Base-by-base conservation (phyloP, 2,888 invertebrate genomes). In the Coecobrya sp. region DNA sequence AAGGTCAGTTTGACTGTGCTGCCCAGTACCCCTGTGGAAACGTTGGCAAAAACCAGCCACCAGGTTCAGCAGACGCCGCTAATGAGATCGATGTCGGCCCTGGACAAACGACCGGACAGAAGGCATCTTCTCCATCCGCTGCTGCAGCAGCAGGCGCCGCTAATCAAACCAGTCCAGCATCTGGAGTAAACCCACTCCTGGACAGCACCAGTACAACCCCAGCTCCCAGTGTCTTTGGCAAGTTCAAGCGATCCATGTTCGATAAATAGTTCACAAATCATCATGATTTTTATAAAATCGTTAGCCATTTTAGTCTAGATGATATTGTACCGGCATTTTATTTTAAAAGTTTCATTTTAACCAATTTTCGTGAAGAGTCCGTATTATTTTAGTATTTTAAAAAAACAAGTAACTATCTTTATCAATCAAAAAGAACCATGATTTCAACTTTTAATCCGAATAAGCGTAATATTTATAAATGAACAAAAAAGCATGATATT, bases 11-110 rank as follows among this genome's bases (percentile, higher is more conserved):
- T 62, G 52, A 79, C 22, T 88, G 89, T 42, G 76, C 70, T 5
- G 52, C 65, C 0, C 59, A 92, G 11, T 93, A 85, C 27, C 91
- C 91, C 2, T 92, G 93, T 65, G 92, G 92, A 30, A 65, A 19
- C 22, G 59, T 42, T 13, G 79, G 65, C 11, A 13, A 45, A 8
- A 84, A 55, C 10, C 36, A 45, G 0, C 59, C 0, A 70, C 0
- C 49, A 0, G 36, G 4, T 25, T 22, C 86, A 13, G 42, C 30
- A 0, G 68, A 79, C 11, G 27, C 30, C 7, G 5, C 8, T n/a
- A 91, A 91, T 36, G 86, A 86, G 49, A 42, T 91, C 22, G 82
- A 82, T 19, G 70, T 22, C 0, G 25, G 0, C 52, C 11, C 25
- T 0, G 62, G 49, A 49, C 79, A 45, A 8, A 70, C 65, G 1